Conservation (phyloP, 2,888 invertebrate species). For the Cyclophora punctaria region DNA sequence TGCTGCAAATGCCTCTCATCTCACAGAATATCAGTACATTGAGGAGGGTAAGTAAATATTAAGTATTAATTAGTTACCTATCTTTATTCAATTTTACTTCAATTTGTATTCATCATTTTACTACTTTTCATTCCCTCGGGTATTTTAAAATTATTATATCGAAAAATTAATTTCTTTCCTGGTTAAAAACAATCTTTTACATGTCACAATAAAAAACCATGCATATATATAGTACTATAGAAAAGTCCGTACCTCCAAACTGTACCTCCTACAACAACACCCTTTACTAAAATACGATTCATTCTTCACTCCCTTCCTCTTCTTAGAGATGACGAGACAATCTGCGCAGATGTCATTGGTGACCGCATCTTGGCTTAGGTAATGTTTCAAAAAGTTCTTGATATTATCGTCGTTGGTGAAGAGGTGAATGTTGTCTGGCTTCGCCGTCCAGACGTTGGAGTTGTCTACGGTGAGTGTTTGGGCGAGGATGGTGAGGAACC, state of each 20-base stretch:
- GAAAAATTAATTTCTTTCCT: too few species aligned
- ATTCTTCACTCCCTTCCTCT: constrained; percentile 22
- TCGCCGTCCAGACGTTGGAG: constrained; percentile 79
- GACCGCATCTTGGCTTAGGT: constrained; percentile 56
- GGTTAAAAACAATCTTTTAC: too few species aligned
- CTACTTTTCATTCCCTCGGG: too few species aligned
- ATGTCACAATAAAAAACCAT: too few species aligned
- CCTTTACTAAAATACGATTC: not conserved
- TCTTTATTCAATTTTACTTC: too few species aligned
- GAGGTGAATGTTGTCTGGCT: constrained; percentile 79
- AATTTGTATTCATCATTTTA: too few species aligned
- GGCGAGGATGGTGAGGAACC: constrained; percentile 85
- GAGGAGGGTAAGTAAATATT: too few species aligned
- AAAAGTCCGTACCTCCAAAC: not conserved
- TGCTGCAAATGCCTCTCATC: too few species aligned
- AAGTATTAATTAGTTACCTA: too few species aligned
- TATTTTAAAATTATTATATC: too few species aligned
- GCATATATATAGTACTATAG: not conserved
- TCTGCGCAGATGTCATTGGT: constrained; percentile 30
- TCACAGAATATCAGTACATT: too few species aligned
- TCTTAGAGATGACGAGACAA: constrained; percentile 31
- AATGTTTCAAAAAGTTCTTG: constrained; percentile 80
- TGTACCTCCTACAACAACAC: not conserved
- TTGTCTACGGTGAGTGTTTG: constrained; percentile 86
- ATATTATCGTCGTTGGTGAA: constrained; percentile 85